Evolutionary conservation across 1,140 invertebrate species (phyloP).

Genomic region (Heterodera carotae): DNA sequence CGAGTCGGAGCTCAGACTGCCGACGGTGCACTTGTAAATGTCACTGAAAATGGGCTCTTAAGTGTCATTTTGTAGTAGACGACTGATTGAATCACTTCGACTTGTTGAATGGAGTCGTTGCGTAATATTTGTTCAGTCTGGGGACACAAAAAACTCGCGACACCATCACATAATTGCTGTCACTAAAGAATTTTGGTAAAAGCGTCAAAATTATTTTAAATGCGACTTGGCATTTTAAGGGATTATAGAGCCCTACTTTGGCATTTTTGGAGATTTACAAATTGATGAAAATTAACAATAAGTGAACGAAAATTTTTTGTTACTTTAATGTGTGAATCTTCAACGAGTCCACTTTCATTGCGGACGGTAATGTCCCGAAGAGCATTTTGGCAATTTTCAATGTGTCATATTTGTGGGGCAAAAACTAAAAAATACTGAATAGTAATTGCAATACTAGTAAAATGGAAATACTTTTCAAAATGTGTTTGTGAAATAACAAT

Average conservation of each 20-base stretch:
- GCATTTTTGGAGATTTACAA: too few relatives aligned
- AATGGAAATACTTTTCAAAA: background rate
- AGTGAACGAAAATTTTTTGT: too few relatives aligned
- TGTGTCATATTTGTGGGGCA: slow-evolving; percentile 41
- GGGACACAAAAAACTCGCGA: slow-evolving; percentile 44
- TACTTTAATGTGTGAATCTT: slow-evolving; percentile 47
- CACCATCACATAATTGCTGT: slow-evolving; percentile 41
- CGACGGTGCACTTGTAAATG: slow-evolving; percentile 34
- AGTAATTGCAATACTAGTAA: slow-evolving; percentile 24
- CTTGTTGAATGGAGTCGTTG: slow-evolving; percentile 27
- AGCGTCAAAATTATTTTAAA: too few relatives aligned
- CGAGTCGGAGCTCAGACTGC: slow-evolving; percentile 38
- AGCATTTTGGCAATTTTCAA: slow-evolving; percentile 41
- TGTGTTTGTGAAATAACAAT: too few relatives aligned
- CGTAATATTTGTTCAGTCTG: slow-evolving; percentile 31
- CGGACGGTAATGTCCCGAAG: slow-evolving; percentile 41
- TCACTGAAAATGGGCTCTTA: slow-evolving; percentile 23
- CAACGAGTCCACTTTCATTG: slow-evolving; percentile 29
- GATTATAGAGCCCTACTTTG: too few relatives aligned
- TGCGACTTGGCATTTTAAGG: too few relatives aligned
- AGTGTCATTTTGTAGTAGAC: background rate
- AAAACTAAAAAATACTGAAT: slow-evolving; percentile 37
- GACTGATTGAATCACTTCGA: background rate
- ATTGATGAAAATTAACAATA: slow-evolving; percentile 8
- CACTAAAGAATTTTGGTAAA: too few relatives aligned